A percentile compares a stretch with the other conserved stretches of the same genome.
Evolutionary conservation across 2,888 invertebrate genomes (phyloP).

Genomic region (Drosophila siamana): DNA sequence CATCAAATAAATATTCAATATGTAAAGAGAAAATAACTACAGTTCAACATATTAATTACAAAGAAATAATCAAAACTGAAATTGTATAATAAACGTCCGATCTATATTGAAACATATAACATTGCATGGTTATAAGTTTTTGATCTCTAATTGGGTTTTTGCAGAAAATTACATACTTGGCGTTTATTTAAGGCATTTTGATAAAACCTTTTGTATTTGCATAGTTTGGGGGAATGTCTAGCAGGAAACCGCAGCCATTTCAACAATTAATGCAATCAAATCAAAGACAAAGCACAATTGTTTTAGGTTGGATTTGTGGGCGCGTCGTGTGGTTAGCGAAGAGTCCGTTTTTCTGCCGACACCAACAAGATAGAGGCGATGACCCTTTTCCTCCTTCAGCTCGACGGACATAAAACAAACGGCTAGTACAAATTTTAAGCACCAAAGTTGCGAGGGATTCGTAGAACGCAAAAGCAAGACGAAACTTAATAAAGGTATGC

Average conservation of each 20-base stretch:
- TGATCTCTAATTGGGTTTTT: too few species aligned
- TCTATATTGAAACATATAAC: neutral
- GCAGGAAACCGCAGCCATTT: constrained; percentile 43
- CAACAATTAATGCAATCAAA: constrained; percentile 66
- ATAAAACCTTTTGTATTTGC: constrained; percentile 3
- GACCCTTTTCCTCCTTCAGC: constrained; percentile 47
- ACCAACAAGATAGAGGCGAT: constrained; percentile 4
- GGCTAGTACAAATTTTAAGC: constrained; percentile 57
- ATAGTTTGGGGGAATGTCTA: neutral
- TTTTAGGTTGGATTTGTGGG: constrained; percentile 45
- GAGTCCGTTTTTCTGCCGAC: constrained; percentile 12
- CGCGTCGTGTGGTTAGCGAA: constrained; percentile 13
- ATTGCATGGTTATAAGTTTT: too few species aligned
- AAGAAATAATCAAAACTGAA: too few species aligned
- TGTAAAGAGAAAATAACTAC: too few species aligned
- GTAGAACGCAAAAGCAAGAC: constrained; percentile 26
- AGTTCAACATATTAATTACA: too few species aligned
- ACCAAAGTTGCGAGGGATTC: constrained; percentile 40
- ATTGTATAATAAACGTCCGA: too few species aligned
- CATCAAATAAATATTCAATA: neutral
- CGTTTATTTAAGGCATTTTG: neutral
- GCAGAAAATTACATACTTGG: too few species aligned
- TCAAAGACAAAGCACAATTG: constrained; percentile 56
- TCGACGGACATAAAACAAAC: constrained; percentile 27
- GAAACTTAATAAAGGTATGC: constrained; percentile 66